Percentiles rank a stretch among this genome's conserved stretches.
Conservation (phyloP, 2,888 invertebrate genomes). For the Schizaphis graminum region DNA sequence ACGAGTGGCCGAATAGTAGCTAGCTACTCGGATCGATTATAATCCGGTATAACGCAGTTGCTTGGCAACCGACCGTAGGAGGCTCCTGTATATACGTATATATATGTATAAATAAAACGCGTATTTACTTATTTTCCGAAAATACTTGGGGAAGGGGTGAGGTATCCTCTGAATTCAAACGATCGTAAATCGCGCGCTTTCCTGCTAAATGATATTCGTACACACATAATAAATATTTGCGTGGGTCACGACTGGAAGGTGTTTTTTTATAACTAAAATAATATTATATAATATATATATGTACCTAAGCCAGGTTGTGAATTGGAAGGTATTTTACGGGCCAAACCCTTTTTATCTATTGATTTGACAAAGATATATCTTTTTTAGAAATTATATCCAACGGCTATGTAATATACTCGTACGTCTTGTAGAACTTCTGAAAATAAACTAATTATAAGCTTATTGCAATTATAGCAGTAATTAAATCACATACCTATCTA, state of each 20-base stretch:
- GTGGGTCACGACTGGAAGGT: background rate
- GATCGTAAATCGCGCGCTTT: constrained; percentile 7
- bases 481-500: background rate
- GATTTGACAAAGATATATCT: background rate
- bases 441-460: background rate
- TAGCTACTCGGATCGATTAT: constrained; percentile 57
- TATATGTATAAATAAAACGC: background rate
- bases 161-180: background rate
- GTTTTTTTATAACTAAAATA: background rate
- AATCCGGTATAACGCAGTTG: constrained; percentile 47
- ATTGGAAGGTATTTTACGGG: background rate
- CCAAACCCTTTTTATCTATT: background rate
- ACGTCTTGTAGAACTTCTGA: background rate
- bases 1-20: background rate
- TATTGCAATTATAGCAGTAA: background rate
- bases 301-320: background rate
- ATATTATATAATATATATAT: background rate
- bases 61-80: constrained; percentile 50
- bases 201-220: background rate
- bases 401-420: background rate
- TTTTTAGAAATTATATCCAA: background rate
- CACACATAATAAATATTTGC: background rate
- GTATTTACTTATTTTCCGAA: background rate
- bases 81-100: background rate
- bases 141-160: background rate